Evolutionary conservation across 2,113 vertebrate species (phyloP), one percentile per base, ranked within the genome.

Genomic region (Globicephala melas): DNA sequence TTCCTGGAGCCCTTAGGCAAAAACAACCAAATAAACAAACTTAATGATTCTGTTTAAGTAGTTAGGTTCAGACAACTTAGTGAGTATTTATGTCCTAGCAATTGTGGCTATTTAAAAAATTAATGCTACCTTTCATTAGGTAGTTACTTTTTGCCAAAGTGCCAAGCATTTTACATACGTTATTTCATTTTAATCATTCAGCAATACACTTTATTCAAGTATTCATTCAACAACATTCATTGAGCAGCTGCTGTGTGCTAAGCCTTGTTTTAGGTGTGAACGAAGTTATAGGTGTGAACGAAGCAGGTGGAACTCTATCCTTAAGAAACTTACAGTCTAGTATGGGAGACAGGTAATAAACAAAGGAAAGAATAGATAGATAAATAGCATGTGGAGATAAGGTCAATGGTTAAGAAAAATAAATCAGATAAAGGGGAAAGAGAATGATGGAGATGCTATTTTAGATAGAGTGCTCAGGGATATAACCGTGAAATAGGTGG

Each of bases 41-140:
- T 58, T 62, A 82, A n/a, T 93, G 55, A 13, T 90, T 95, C 53
- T 97, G 63, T 26, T 83, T 92, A 83, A 62, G 8, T 74, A 77
- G 60, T 89, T 96, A 36, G 62, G 8, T 71, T 96, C 28, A 58
- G 60, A 95, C 53, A 79, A 41, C 20, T 47, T 90, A 91, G 91
- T 47, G 55, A 74, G 44, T 47, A 90, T 79, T 81, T 79, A 76
- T 76, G 21, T 92, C 53, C 50, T 77, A 63, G 80, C 28, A 63
- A 41, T 38, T 87, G 18, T 67, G 47, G 41, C 15, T 91, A 33
- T 68, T 83, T 62, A 87, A 83, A 86, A 96, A 86, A 77, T 23
- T 36, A 62, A 79, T 73, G 60, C 14, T 41, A 36, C 3, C 38
- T 93, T 60, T 68, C 9, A n/a, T 67, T 55, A 91, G n/a, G 8